Base-by-base conservation (phyloP, 2,888 invertebrate species). In the Chrysomela aeneicollis region DNA sequence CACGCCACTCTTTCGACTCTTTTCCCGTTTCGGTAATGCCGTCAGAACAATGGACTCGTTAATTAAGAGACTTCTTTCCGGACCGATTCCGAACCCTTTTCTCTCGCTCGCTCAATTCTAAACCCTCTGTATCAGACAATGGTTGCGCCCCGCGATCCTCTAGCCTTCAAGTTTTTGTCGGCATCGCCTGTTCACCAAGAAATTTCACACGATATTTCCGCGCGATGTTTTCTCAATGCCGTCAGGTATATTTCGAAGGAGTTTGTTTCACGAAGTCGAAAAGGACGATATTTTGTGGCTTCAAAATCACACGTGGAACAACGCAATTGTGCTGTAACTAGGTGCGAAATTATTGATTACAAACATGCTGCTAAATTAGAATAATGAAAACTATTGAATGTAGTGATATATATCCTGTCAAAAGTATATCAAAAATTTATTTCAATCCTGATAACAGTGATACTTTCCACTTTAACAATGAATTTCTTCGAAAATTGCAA, bases 51-150 rank as follows among this genome's bases (percentile, higher is more conserved):
- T 89, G 86, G 88, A 85, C 86, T 87, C 88, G 88, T 89, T 90
- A 89, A 90, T 90, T 90, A 89, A 89, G 88, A 89, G 88, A 57
- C 10, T 89, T 89, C 89, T 89, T 89, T 89, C 86, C 72, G 75
- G 66, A 69, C 47, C 55, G 63, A 64, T 62, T 57, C 51, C 59
- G 68, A 66, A 66, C 61, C 61, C 61, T 60, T 66, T 42, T 50
- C 67, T 54, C 59, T 18, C 22, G 18, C 49, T 54, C 59, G 49
- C 22, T 49, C 49, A 6, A n/a, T 42, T 42, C 15, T 42, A 42
- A 42, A 42, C 42, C 42, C 42, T 42, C 42, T 42, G 42, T 42
- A 42, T 42, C 42, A 42, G 42, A 42, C 42, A 42, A 42, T 42
- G 42, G 12, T 8, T 4, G 42, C 42, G 2, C 15, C 42, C 32